Evolutionary conservation across 2,113 vertebrate species (phyloP).

Genomic region (Chaetodon auriga): DNA sequence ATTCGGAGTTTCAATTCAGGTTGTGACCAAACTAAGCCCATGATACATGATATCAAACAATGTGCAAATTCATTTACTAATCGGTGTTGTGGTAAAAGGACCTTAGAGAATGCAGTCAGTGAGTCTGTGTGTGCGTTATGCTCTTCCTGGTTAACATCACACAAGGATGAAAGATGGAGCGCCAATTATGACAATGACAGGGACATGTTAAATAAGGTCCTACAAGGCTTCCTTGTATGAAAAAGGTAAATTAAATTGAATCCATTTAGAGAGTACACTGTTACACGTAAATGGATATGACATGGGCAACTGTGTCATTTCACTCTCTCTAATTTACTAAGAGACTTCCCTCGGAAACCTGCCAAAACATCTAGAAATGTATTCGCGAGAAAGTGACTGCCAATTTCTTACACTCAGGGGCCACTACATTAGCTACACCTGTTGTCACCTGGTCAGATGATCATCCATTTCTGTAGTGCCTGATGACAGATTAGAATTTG

Average conservation of each 20-base stretch:
- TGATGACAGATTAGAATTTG: not conserved
- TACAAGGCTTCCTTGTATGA: not conserved
- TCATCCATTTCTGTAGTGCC: not conserved
- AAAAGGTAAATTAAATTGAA: conserved; percentile 14
- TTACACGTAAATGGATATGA: conserved; percentile 6
- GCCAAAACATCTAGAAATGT: conserved; percentile 13
- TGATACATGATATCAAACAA: not conserved
- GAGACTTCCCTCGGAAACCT: not conserved
- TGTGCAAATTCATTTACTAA: not conserved
- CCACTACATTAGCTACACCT: not conserved
- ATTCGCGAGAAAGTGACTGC: not conserved
- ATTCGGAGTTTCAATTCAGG: not conserved
- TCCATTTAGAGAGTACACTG: conserved; percentile 12
- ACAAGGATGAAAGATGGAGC: not conserved
- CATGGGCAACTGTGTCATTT: not conserved
- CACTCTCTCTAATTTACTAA: conserved; percentile 8
- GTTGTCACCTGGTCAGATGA: not conserved
- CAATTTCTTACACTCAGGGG: not conserved
- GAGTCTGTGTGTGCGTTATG: not conserved
- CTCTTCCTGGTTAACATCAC: not conserved
- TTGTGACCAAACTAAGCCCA: not conserved
- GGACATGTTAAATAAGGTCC: not conserved
- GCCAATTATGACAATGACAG: not conserved
- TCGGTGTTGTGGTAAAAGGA: not conserved
- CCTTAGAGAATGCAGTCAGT: not conserved